These are phyloP conservation scores for Echeneis naucrates DNA, from an alignment of 2,797 vertebrate species.

Conservation along the genomic window DNA sequence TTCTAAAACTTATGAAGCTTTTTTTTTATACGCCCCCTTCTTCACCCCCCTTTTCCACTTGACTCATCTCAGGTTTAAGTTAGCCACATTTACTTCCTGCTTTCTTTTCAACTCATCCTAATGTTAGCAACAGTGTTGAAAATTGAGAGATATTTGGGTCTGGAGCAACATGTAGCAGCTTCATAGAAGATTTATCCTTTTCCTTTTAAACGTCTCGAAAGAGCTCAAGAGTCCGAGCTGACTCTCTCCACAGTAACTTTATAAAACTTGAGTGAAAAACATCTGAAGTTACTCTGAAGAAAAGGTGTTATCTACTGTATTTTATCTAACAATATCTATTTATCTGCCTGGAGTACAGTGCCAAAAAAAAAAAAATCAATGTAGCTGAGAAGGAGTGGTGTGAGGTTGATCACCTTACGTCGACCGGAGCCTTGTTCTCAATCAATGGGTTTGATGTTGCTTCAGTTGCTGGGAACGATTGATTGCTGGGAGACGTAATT, in stretches of 20 bases:
- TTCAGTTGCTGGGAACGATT: slow-evolving; percentile 83
- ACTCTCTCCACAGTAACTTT: slow-evolving; percentile 33
- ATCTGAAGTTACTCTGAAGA: slow-evolving; percentile 26
- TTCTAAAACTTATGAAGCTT: slow-evolving; percentile 56
- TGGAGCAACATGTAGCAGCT: not conserved
- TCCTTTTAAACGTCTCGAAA: slow-evolving; percentile 1
- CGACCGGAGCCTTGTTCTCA: slow-evolving; percentile 77
- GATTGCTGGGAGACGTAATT: slow-evolving; percentile 82
- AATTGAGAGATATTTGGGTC: not conserved
- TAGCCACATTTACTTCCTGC: not conserved
- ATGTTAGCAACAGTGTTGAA: too few species aligned
- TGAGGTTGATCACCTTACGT: slow-evolving; percentile 84
- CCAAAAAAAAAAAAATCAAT: slow-evolving; percentile 79
- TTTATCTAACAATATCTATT: slow-evolving; percentile 72
- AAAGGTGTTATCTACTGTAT: slow-evolving; percentile 62
- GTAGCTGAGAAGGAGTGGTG: slow-evolving; percentile 74
- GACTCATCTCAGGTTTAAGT: slow-evolving; percentile 1
- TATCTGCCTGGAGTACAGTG: slow-evolving; percentile 71
- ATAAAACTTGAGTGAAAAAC: slow-evolving; percentile 33
- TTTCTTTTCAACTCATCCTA: too few species aligned
- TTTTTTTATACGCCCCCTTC: slow-evolving; percentile 31
- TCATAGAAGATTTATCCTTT: not conserved
- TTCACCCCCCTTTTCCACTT: too few species aligned
- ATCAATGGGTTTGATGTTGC: slow-evolving; percentile 87
- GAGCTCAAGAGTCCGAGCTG: not conserved